Base-by-base conservation (phyloP, 2,888 invertebrate species). In the Clunio marinus region DNA sequence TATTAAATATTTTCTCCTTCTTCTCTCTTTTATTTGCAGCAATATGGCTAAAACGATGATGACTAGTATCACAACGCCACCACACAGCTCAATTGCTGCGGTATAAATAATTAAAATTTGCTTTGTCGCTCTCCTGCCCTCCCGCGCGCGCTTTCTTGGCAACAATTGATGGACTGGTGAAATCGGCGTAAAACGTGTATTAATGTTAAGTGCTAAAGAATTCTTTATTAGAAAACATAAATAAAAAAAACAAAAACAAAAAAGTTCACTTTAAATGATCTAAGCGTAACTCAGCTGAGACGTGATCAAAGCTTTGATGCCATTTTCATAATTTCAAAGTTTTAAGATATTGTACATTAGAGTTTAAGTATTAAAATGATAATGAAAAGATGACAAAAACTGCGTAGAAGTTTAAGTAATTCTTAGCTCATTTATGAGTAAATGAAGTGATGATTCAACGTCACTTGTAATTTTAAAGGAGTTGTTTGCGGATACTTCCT, bases 41-140 rank as follows among this genome's bases (percentile, higher is more conserved):
- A 93, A 83, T 82, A 91, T 80, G 89, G 91, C 77, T 84, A 86
- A 77, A 89, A 93, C 79, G 88, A 92, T 77, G 95, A 96, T 80
- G 90, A 96, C 81, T 83, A 85, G 81, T 91, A 93, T 83, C 80
- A 94, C 82, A 84, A 95, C 83, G 87, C 93, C 74, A 80, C 88
- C 78, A 7, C 55, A 55, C 93, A 96, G 96, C 88, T 96, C 77
- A 92, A 96, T 81, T 83, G 87, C 76, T 81, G 88, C 78, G 84
- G 87, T 80, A 81, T 96, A 81, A 94, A 15, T 13, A 22, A 10
- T 20, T 22, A 17, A 7, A 17, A 8, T 8, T 20, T 51, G n/a
- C n/a, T n/a, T 51, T 51, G 51, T 17, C 17, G 51, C 51, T 17
- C 41, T 41, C 15, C 41, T 41, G n/a, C n/a, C n/a, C n/a, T n/a